A percentile compares a stretch with the other conserved stretches of the same genome.
Conservation (phyloP, 2,888 invertebrate species). For the Callosobruchus maculatus region DNA sequence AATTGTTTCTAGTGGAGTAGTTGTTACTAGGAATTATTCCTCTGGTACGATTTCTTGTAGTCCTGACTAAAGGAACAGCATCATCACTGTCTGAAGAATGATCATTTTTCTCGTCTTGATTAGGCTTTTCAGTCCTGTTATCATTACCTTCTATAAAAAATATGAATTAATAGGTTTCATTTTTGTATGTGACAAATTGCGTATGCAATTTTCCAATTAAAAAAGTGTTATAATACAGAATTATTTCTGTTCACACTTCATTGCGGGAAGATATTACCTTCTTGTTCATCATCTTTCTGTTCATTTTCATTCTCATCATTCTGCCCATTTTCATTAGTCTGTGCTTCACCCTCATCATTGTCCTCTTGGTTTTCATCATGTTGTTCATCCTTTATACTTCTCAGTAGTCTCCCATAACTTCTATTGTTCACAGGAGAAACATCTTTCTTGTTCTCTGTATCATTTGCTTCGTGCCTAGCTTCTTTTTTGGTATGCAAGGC, state of each 20-base stretch:
- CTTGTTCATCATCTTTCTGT: not conserved
- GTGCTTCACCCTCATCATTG: conserved; percentile 6
- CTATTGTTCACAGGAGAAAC: conserved; percentile 13
- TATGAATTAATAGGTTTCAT: too few species aligned
- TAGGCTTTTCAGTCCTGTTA: not conserved
- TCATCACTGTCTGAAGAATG: conserved; percentile 9
- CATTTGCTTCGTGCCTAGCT: conserved; percentile 26
- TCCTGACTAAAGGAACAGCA: conserved; percentile 12
- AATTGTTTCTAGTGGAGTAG: conserved; percentile 5
- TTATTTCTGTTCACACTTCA: too few species aligned
- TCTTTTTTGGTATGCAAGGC: conserved; percentile 3
- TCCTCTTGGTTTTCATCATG: conserved; percentile 15
- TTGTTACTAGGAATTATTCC: conserved; percentile 1
- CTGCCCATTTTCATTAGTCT: not conserved
- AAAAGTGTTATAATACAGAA: too few species aligned
- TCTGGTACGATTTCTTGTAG: conserved; percentile 8
- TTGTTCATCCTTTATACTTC: conserved; percentile 15
- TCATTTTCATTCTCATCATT: not conserved
- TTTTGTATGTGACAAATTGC: too few species aligned
- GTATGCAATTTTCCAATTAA: too few species aligned
- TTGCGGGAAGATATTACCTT: not conserved
- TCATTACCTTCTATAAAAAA: not conserved
- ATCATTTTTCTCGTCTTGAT: conserved; percentile 3
- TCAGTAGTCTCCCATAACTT: conserved; percentile 7
- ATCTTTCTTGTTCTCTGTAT: conserved; percentile 34